phyloP scores from a whole-genome alignment of 1,140 invertebrate species.

The Drosophila persimilis region DNA sequence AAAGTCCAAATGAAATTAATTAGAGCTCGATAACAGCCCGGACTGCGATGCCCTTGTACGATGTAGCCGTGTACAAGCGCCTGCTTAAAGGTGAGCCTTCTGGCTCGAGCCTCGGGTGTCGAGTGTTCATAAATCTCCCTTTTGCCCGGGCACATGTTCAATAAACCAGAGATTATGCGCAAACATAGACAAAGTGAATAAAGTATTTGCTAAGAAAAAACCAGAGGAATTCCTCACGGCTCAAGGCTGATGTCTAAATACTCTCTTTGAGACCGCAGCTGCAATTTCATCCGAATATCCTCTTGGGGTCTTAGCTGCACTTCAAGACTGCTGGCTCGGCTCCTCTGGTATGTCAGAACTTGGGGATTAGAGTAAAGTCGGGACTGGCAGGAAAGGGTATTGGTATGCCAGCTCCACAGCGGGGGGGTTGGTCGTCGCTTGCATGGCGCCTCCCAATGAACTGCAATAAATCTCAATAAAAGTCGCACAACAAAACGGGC shows the following conservation, averaged over 20 bases:
- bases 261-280: constrained; percentile 8
- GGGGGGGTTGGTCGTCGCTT: constrained; percentile 19
- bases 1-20: constrained; percentile 43
- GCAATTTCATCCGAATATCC: too few relatives aligned
- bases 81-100: constrained; percentile 32
- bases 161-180: constrained; percentile 51
- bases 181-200: constrained; percentile 57
- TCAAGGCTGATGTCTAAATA: constrained; percentile 21
- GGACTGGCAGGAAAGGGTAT: constrained; percentile 15
- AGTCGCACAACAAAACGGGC: constrained; percentile 43
- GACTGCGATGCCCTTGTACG: background rate
- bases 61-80: too few relatives aligned
- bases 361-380: too few relatives aligned
- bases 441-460: constrained; percentile 56
- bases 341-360: too few relatives aligned
- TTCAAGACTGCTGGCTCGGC: too few relatives aligned
- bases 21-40: constrained; percentile 9
- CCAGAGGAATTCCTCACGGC: background rate
- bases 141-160: constrained; percentile 42
- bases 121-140: constrained; percentile 38
- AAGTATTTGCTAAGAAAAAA: constrained; percentile 34
- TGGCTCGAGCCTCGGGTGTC: constrained; percentile 12
- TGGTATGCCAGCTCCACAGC: constrained; percentile 21
- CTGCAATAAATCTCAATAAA: constrained; percentile 79
- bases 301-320: too few relatives aligned